Evolutionary conservation across 2,888 invertebrate genomes (phyloP).

Genomic region (Ectemnius continuus): DNA sequence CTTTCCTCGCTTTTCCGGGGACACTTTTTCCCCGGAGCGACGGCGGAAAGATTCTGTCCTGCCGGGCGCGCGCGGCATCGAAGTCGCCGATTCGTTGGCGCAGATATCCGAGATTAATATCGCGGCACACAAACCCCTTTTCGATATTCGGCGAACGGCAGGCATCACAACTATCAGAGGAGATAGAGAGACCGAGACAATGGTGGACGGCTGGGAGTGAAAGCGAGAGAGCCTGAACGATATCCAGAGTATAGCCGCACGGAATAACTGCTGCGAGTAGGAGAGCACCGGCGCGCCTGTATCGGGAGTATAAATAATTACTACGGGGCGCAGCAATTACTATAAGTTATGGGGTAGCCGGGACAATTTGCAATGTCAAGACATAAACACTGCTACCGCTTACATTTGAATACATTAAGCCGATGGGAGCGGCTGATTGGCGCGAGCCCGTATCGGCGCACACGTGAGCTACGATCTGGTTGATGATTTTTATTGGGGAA

Average conservation of each 20-base stretch:
- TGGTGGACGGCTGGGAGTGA: conserved; percentile 30
- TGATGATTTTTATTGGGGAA: conserved; percentile 76
- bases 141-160: conserved; percentile 41
- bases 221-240: background rate
- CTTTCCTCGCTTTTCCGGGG: background rate
- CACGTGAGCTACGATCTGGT: conserved; percentile 75
- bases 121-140: conserved; percentile 34
- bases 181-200: too few relatives aligned
- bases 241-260: conserved; percentile 9
- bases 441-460: conserved; percentile 67
- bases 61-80: conserved; percentile 59
- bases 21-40: conserved; percentile 37
- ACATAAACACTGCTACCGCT: conserved; percentile 78
- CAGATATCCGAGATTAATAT: conserved; percentile 55
- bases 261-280: conserved; percentile 34
- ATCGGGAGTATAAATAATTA: conserved; percentile 78
- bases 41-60: conserved; percentile 37
- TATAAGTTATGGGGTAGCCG: conserved; percentile 78
- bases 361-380: conserved; percentile 78
- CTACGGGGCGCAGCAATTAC: conserved; percentile 77
- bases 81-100: conserved; percentile 61
- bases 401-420: conserved; percentile 78
- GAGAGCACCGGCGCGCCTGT: conserved; percentile 65
- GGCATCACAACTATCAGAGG: too few relatives aligned
- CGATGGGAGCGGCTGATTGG: conserved; percentile 73